Evolutionary conservation across 2,888 invertebrate species (phyloP), one percentile per base, ranked within the genome.

Genomic region (Leptogaster cylindrica): DNA sequence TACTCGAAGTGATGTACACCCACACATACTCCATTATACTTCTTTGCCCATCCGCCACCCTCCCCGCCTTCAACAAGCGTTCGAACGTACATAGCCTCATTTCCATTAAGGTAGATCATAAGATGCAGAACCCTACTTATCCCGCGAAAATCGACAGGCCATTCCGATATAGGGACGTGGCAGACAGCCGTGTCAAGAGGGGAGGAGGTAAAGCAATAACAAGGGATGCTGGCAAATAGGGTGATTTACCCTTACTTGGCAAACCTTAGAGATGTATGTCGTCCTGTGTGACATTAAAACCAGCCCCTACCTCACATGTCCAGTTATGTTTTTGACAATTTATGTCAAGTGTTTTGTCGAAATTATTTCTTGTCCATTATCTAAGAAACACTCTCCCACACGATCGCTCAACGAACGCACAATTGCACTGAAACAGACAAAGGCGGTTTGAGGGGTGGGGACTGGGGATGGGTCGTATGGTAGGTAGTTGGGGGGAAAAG

Each of bases 241-340:
- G 36, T 7, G 39, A 20, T 8, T 14, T 5, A 46, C 16, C 16
- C 46, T 46, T 14, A 46, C 46, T 18, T 3, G 23, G 25, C 5
- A 27, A 25, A 12, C 14, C 12, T 36, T 12, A 12, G 31, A 6
- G 12, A 14, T 25, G 39, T 39, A 36, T 18, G 58, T 58, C 39
- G 10, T 12, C 52, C 31, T 16, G 36, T n/a, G n/a, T 58, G 58
- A 58, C 58, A 58, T 58, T 58, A 58, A 58, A 58, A 25, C 39
- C 27, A 8, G 7, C 36, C 20, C 16, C 27, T 41, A 16, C 58
- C 41, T 25, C 58, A 39, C 39, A 25, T 58, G 58, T 58, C 58
- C 58, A 58, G 58, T 58, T 58, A 58, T 58, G 58, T 58, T 58
- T 58, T 58, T 58, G 58, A 58, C 58, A 58, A 58, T 58, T 58